A percentile compares a stretch with the other conserved stretches of the same genome.
Conservation (phyloP, 1,140 invertebrate genomes). For the Chironomus tepperi region DNA sequence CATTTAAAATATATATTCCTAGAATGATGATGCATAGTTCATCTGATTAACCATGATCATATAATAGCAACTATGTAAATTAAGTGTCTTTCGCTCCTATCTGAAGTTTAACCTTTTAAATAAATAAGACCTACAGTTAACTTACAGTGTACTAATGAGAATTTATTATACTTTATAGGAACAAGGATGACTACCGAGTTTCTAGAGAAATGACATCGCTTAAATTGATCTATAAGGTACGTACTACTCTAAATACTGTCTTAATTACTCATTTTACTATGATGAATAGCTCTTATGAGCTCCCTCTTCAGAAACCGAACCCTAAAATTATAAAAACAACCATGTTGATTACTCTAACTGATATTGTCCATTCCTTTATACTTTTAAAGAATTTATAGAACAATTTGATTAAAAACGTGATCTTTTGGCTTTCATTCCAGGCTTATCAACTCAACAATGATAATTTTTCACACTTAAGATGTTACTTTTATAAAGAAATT, state of each 20-base stretch:
- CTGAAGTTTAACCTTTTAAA: background rate
- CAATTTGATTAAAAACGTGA: background rate
- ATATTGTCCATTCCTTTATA: background rate
- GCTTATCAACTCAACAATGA: background rate
- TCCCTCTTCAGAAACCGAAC: slow-evolving; percentile 17
- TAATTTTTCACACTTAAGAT: no score
- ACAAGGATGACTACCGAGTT: background rate
- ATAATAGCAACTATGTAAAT: slow-evolving; percentile 18
- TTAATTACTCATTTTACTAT: background rate
- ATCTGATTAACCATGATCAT: slow-evolving; percentile 21
- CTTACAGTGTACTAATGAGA: background rate
- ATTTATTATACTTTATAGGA: background rate
- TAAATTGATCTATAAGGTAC: background rate
- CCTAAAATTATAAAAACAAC: background rate
- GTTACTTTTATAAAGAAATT: no score
- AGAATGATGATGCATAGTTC: slow-evolving; percentile 23
- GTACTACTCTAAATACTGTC: background rate
- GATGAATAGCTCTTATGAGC: slow-evolving; percentile 18
- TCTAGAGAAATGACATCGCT: background rate
- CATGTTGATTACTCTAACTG: background rate
- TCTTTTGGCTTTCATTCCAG: background rate
- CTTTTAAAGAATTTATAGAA: background rate
- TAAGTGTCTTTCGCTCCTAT: slow-evolving; percentile 16
- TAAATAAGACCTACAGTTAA: background rate
- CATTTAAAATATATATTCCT: no score